Evolutionary conservation across 2,113 vertebrate species (phyloP).

Genomic region (Anguilla japonica): DNA sequence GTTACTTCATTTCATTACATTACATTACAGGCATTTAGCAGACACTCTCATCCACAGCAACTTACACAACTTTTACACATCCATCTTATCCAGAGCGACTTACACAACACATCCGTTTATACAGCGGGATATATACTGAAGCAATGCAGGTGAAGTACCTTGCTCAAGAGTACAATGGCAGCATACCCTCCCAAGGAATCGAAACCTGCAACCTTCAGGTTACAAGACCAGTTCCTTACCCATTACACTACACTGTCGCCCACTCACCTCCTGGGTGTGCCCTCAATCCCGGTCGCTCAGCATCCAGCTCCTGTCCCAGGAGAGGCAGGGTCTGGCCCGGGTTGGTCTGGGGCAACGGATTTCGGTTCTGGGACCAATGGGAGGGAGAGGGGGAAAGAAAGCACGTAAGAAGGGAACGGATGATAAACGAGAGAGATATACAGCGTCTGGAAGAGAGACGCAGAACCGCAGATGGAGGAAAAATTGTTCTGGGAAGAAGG

Average conservation of each 20-base stretch:
- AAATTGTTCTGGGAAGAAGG: neutral
- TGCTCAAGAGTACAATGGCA: too few species aligned
- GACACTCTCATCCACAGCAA: too few species aligned
- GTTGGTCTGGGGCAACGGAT: slow-evolving; percentile 50
- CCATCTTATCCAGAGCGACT: too few species aligned
- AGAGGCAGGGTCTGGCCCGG: slow-evolving; percentile 61
- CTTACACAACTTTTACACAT: too few species aligned
- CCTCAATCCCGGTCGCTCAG: slow-evolving; percentile 12
- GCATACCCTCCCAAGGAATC: too few species aligned
- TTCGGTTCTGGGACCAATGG: slow-evolving; percentile 32
- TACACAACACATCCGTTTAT: too few species aligned
- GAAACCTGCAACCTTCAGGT: too few species aligned
- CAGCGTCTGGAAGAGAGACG: neutral
- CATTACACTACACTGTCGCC: neutral
- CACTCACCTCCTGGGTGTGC: slow-evolving; percentile 57
- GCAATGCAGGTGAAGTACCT: too few species aligned
- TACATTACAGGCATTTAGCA: too few species aligned
- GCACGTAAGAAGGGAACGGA: neutral
- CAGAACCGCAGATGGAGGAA: neutral
- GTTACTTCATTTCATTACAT: too few species aligned
- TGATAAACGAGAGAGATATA: neutral
- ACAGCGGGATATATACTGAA: too few species aligned
- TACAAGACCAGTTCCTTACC: too few species aligned
- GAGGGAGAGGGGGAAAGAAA: slow-evolving; percentile 24
- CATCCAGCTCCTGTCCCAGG: slow-evolving; percentile 36